Percentiles rank a stretch among this genome's conserved stretches.
Conservation (phyloP, 2,888 invertebrate genomes). For the Peribatodes rhomboidaria region DNA sequence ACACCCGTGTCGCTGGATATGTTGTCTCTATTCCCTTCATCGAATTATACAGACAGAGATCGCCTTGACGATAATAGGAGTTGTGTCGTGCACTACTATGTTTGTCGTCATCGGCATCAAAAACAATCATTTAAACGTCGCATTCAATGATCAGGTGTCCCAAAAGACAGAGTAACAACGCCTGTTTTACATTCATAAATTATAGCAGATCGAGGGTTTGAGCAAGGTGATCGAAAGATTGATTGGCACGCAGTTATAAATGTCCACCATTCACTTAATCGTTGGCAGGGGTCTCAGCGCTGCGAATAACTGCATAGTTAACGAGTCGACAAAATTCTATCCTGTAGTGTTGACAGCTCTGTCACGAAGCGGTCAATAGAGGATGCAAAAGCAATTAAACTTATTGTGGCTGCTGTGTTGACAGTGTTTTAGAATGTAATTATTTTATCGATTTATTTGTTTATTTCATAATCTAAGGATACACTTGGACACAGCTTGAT, state of each 20-base stretch:
- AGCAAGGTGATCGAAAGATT: constrained; percentile 69
- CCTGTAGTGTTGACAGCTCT: constrained; percentile 47
- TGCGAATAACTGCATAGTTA: constrained; percentile 61
- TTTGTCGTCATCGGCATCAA: constrained; percentile 49
- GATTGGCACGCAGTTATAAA: constrained; percentile 71
- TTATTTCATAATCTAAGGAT: no score
- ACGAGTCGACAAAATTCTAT: constrained; percentile 67
- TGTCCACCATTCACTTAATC: constrained; percentile 66
- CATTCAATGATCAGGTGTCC: constrained; percentile 56
- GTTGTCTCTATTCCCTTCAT: background rate
- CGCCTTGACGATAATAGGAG: constrained; percentile 50
- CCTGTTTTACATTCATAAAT: constrained; percentile 68
- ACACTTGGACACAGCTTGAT: background rate
- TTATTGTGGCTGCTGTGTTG: constrained; percentile 11
- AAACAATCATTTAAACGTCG: constrained; percentile 52
- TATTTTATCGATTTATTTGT: background rate
- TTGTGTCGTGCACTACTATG: constrained; percentile 31
- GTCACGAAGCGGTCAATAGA: constrained; percentile 43
- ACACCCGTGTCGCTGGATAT: constrained; percentile 12
- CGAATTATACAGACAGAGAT: background rate
- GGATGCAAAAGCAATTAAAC: constrained; percentile 24
- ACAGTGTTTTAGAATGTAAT: background rate
- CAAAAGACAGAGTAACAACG: constrained; percentile 57
- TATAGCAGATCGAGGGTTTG: constrained; percentile 67
- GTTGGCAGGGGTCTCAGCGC: constrained; percentile 61